Base-by-base conservation (phyloP, 2,888 invertebrate species). In the Pseudococcus longispinus region DNA sequence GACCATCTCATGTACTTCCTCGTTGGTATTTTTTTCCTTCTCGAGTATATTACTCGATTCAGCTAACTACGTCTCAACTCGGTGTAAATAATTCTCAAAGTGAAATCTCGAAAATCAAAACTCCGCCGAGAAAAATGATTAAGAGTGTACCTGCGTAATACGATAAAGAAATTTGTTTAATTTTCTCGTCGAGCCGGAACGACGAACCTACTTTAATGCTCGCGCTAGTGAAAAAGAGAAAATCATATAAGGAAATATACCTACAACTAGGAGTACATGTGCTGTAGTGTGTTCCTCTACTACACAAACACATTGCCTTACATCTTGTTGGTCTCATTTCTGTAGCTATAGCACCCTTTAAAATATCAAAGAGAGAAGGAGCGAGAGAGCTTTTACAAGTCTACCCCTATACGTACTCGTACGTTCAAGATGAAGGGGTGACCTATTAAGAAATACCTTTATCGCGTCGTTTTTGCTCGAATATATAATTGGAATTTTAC, bases 391-490 rank as follows among this genome's bases (percentile, higher is more conserved):
- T 29, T 70, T 60, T 60, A 60, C 20, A 23, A 65, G 6, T 51
- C 51, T 13, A 13, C 5, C 51, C n/a, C 15, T 13, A 51, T 18
- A 8, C 9, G 11, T 55, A 55, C 55, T 32, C 5, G 8, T 20
- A 55, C 20, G 20, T 55, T 51, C n/a, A 23, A 23, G 70, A 29
- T 15, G 70, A 70, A 26, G 70, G 18, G 70, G 70, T 70, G 29
- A 70, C 70, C 26, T 70, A 70, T 70, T 70, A 70, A 70, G 70
- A 70, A 70, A 70, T 70, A 70, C 70, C 70, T 70, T 70, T 70
- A 70, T 70, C 26, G 70, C 29, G 65, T 55, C 20, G 70, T 70
- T 70, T 70, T 70, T 70, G 3, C 70, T 70, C 6, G 29, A 29
- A 70, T 29, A 11, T 70, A 70, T 70, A 70, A 70, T 70, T 70